phyloP scores from a whole-genome alignment of 2,888 invertebrate species.

The Gari tellinella region DNA sequence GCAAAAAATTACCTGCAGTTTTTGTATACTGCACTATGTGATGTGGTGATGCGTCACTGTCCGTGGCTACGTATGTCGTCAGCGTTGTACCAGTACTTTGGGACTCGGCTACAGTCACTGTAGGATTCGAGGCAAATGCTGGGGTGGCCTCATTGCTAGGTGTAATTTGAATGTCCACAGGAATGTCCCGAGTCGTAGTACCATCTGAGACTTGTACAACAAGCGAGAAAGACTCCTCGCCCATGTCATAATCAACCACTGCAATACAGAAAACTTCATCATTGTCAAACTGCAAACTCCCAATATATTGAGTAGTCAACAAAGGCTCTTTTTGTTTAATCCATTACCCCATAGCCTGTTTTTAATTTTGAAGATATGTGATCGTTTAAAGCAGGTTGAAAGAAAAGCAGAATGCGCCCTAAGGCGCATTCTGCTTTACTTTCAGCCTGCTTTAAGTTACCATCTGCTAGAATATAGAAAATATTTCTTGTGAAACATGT shows the following conservation, averaged over 20 bases:
- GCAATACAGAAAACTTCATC: background rate
- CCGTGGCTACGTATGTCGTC: slow-evolving; percentile 64
- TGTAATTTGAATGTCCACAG: slow-evolving; percentile 60
- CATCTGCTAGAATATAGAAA: too few species aligned
- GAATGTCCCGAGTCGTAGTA: slow-evolving; percentile 44
- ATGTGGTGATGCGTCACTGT: slow-evolving; percentile 62
- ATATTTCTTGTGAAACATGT: too few species aligned
- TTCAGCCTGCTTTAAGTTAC: too few species aligned
- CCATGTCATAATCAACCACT: slow-evolving; percentile 75
- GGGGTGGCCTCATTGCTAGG: slow-evolving; percentile 76
- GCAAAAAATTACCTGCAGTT: slow-evolving; percentile 12
- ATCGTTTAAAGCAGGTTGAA: too few species aligned
- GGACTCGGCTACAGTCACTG: slow-evolving; percentile 57
- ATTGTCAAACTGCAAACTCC: too few species aligned
- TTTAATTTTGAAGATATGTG: too few species aligned
- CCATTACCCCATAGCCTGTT: too few species aligned
- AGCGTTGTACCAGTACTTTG: slow-evolving; percentile 60
- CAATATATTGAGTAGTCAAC: too few species aligned
- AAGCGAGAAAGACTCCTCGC: slow-evolving; percentile 61
- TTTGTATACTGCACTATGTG: slow-evolving; percentile 33
- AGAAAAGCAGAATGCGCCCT: too few species aligned
- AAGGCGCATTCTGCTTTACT: too few species aligned
- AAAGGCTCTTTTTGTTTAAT: too few species aligned
- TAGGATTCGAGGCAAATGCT: slow-evolving; percentile 47
- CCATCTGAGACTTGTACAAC: slow-evolving; percentile 66